Evolutionary conservation across 2,797 vertebrate genomes (phyloP).

Genomic region (Falco columbarius): DNA sequence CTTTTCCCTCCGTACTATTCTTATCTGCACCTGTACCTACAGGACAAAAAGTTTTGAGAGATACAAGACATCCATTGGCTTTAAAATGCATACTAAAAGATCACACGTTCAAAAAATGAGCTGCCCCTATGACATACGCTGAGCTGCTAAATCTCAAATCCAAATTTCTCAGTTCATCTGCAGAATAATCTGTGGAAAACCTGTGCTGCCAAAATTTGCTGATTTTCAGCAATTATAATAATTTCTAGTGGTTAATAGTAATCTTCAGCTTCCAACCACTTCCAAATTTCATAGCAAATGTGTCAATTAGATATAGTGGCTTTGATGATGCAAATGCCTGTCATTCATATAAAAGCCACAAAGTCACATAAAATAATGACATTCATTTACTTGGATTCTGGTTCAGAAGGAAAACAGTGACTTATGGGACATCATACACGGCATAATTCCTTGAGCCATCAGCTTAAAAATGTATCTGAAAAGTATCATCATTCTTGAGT

Average conservation of each 20-base stretch:
- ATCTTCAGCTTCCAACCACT: neutral
- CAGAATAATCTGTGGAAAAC: neutral
- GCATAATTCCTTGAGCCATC: neutral
- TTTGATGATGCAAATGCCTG: neutral
- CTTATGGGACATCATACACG: neutral
- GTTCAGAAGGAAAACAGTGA: neutral
- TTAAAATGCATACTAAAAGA: neutral
- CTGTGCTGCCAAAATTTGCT: neutral
- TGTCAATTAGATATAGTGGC: neutral
- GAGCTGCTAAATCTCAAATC: neutral
- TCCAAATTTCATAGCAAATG: neutral
- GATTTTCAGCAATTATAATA: neutral
- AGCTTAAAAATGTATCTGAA: neutral
- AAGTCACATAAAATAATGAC: neutral
- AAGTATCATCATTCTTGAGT: neutral
- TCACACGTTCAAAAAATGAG: neutral
- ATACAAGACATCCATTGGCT: neutral
- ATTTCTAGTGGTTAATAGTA: neutral
- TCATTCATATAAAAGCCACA: neutral
- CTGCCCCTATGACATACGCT: neutral
- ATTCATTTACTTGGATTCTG: neutral
- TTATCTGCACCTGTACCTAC: neutral
- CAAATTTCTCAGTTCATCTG: neutral
- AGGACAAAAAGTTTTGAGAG: neutral
- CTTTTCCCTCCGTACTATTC: neutral